Conservation (phyloP, 2,888 invertebrate genomes). For the Ditula angustiorana region DNA sequence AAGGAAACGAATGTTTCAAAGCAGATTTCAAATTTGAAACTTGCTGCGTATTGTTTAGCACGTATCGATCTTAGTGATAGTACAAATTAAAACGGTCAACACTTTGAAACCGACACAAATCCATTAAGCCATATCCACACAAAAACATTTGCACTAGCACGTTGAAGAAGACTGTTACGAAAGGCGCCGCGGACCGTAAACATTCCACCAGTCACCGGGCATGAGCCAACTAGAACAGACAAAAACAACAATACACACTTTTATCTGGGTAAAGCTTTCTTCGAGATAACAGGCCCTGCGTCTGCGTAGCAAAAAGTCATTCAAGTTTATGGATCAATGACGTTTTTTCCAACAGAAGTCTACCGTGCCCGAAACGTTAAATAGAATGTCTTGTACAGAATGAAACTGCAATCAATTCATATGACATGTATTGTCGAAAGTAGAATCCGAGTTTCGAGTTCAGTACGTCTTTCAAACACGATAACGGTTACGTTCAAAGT, state of each 20-base stretch:
- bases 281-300: conserved; percentile 59
- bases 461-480: conserved; percentile 22
- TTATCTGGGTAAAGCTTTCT: conserved; percentile 59
- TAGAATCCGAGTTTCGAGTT: conserved; percentile 1
- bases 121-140: conserved; percentile 69
- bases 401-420: conserved; percentile 28
- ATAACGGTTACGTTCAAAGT: not conserved
- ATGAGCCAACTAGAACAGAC: conserved; percentile 70
- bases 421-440: conserved; percentile 27
- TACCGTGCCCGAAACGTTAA: conserved; percentile 13
- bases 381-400: conserved; percentile 23
- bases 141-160: conserved; percentile 83
- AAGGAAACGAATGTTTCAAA: not conserved
- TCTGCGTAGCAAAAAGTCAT: conserved; percentile 43
- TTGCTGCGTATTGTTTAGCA: conserved; percentile 33
- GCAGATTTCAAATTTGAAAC: conserved; percentile 7
- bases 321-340: conserved; percentile 38
- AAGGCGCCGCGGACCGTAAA: conserved; percentile 80
- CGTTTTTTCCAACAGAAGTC: conserved; percentile 10
- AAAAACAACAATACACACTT: conserved; percentile 72
- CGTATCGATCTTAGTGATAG: conserved; percentile 51
- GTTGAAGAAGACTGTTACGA: conserved; percentile 79
- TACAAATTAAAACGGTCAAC: conserved; percentile 54
- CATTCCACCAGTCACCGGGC: conserved; percentile 77
- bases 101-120: conserved; percentile 61